phyloP scores from a whole-genome alignment of 2,797 vertebrate genomes.

The Rachycentron canadum region DNA sequence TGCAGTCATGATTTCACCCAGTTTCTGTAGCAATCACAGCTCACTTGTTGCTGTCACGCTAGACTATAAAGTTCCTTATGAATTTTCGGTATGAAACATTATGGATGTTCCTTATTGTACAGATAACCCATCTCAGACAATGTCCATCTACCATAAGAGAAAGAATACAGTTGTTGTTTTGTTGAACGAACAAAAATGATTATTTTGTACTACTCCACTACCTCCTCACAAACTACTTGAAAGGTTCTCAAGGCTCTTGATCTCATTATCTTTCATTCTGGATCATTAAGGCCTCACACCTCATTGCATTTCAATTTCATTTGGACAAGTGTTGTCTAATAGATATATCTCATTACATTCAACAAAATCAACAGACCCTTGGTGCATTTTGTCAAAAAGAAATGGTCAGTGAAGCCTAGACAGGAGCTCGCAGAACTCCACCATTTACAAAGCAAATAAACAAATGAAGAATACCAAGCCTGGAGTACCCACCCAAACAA shows the following conservation, averaged over 20 bases:
- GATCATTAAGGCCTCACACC: slow-evolving; percentile 72
- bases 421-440: slow-evolving; percentile 70
- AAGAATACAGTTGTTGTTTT: slow-evolving; percentile 23
- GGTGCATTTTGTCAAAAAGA: slow-evolving; percentile 73
- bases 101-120: slow-evolving; percentile 8
- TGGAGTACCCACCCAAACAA: slow-evolving; percentile 86
- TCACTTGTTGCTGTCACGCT: slow-evolving; percentile 52
- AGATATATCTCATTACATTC: slow-evolving; percentile 68
- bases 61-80: no score
- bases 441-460: slow-evolving; percentile 86
- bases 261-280: slow-evolving; percentile 29
- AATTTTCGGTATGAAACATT: no score
- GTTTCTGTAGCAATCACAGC: slow-evolving; percentile 50
- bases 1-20: not conserved
- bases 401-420: slow-evolving; percentile 79
- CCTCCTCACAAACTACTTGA: slow-evolving; percentile 5
- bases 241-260: slow-evolving; percentile 29
- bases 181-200: slow-evolving; percentile 12
- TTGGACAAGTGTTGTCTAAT: slow-evolving; percentile 49
- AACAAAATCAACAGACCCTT: slow-evolving; percentile 59
- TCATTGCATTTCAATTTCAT: slow-evolving; percentile 83
- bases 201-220: slow-evolving; percentile 12
- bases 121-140: slow-evolving; percentile 37
- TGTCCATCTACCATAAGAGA: slow-evolving; percentile 13
- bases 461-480: slow-evolving; percentile 81